Evolutionary conservation across 2,797 vertebrate species (phyloP).

Genomic region (Myotis planiceps): DNA sequence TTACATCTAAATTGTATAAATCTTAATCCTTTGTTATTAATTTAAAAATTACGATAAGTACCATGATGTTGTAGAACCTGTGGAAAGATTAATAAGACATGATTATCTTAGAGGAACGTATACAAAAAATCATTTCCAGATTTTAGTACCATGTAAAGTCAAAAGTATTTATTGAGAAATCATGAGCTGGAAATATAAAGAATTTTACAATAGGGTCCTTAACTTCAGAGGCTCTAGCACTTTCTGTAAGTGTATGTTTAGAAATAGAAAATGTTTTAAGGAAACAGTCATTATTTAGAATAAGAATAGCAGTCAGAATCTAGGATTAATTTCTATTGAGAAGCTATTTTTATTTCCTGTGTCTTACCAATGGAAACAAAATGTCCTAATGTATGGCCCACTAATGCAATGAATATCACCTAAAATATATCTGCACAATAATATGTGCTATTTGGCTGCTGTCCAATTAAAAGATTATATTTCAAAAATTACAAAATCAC

Average conservation of each 20-base stretch:
- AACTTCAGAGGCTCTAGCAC: neutral
- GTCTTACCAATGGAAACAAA: constrained; percentile 15
- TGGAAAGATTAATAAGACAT: neutral
- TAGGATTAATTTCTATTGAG: constrained; percentile 30
- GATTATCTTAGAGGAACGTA: neutral
- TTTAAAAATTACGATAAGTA: neutral
- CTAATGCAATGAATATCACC: neutral
- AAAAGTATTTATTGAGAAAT: neutral
- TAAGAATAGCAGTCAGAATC: constrained; percentile 28
- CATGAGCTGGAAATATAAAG: neutral
- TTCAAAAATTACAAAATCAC: constrained; percentile 5
- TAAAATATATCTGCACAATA: constrained; percentile 5
- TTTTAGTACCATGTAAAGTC: neutral
- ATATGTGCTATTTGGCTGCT: constrained; percentile 28
- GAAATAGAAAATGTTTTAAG: constrained; percentile 24
- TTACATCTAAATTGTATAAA: neutral
- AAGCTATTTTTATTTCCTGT: neutral
- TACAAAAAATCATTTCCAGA: neutral
- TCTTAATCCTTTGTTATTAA: neutral
- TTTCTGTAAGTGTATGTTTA: constrained; percentile 1
- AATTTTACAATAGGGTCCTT: neutral
- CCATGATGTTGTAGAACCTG: neutral
- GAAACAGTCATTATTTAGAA: neutral
- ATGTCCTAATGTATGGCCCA: neutral
- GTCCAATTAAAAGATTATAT: neutral